These are phyloP conservation scores for Vireo altiloquus DNA, from an alignment of 2,113 vertebrate genomes.

Conservation along the genomic window DNA sequence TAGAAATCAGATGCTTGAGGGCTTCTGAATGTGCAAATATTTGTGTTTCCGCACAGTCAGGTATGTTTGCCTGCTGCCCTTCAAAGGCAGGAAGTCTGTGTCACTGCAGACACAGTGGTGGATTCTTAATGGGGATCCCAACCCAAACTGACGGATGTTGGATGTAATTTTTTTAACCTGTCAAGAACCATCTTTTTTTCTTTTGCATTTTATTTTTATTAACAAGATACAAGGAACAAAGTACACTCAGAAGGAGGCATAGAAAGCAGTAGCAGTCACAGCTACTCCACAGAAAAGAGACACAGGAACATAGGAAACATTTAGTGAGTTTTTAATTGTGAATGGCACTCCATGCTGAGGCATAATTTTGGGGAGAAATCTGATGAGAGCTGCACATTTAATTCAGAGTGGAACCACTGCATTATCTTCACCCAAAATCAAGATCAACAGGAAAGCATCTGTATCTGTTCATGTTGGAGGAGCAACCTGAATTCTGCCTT, in stretches of 20 bases:
- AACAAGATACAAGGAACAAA: constrained; percentile 6
- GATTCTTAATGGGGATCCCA: constrained; percentile 52
- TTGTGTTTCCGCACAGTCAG: constrained; percentile 32
- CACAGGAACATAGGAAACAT: rapidly evolving
- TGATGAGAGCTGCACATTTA: background rate
- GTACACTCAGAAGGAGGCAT: background rate
- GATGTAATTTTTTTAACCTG: constrained; percentile 42
- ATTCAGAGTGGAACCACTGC: background rate
- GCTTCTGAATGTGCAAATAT: constrained; percentile 41
- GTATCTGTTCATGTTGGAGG: background rate
- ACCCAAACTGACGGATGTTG: constrained; percentile 43
- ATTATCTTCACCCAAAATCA: background rate
- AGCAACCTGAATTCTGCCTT: background rate
- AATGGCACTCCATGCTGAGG: background rate
- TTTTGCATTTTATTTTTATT: constrained; percentile 29
- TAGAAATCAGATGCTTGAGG: background rate
- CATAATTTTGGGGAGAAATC: background rate
- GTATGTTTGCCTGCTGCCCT: constrained; percentile 35
- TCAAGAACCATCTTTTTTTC: constrained; percentile 22
- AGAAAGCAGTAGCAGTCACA: background rate
- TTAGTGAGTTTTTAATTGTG: background rate
- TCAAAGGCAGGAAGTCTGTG: constrained; percentile 38
- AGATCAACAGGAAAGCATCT: background rate
- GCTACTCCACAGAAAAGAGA: background rate
- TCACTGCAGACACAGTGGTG: background rate